Evolutionary conservation across 2,113 vertebrate genomes (phyloP).

Genomic region (Mesoclemmys tuberculata): DNA sequence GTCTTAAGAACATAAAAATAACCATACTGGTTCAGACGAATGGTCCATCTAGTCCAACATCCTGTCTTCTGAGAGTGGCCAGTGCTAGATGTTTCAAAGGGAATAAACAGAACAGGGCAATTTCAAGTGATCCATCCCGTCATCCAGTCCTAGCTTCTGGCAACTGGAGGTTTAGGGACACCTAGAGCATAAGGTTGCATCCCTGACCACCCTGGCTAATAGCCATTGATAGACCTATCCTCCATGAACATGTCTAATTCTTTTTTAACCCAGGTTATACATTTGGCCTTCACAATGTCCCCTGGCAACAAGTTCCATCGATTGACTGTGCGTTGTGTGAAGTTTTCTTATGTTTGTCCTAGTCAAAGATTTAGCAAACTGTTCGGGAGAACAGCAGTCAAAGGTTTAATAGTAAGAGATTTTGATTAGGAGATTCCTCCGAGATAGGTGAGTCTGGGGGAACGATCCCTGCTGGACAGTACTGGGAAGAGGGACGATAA

Average conservation of each 20-base stretch:
- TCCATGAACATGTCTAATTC: not conserved
- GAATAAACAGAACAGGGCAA: not conserved
- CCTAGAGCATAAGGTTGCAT: not conserved
- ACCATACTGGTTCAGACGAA: not conserved
- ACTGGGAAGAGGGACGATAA: not conserved
- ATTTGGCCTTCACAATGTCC: not conserved
- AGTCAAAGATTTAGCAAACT: not conserved
- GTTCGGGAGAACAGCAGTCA: not conserved
- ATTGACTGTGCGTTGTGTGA: not conserved
- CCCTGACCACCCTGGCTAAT: not conserved
- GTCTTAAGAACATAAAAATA: not conserved
- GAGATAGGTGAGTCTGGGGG: not conserved
- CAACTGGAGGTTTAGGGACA: not conserved
- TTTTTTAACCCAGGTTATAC: not conserved
- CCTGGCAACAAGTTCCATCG: not conserved
- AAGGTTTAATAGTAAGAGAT: not conserved
- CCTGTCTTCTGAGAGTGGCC: not conserved
- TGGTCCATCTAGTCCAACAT: not conserved
- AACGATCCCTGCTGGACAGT: not conserved
- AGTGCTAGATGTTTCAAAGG: not conserved
- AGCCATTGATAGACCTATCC: not conserved
- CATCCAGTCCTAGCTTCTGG: not conserved
- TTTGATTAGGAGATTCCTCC: not conserved
- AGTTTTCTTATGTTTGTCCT: not conserved
- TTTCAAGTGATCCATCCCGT: not conserved